Conservation (phyloP, 2,797 vertebrate genomes). For the Limosa lapponica region DNA sequence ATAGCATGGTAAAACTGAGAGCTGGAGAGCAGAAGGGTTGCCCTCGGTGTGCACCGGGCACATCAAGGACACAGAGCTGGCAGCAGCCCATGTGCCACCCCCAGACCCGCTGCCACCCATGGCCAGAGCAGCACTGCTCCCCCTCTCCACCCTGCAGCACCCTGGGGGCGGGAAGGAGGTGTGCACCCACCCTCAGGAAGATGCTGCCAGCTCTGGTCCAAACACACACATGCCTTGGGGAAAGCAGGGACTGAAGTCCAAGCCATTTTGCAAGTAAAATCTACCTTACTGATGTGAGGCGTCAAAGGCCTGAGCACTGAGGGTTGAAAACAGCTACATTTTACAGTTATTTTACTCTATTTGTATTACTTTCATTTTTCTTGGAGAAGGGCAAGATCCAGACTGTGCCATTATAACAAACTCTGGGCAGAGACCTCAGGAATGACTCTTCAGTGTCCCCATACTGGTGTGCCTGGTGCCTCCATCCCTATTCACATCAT, state of each 20-base stretch:
- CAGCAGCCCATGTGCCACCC: background rate
- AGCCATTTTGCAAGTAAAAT: background rate
- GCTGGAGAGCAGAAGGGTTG: constrained; percentile 12
- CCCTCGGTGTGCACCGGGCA: background rate
- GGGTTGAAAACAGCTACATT: background rate
- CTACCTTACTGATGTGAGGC: background rate
- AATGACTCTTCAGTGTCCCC: background rate
- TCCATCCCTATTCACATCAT: background rate
- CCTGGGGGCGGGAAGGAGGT: background rate
- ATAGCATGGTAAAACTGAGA: constrained; percentile 45
- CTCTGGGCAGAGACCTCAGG: background rate
- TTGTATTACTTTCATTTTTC: background rate
- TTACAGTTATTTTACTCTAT: background rate
- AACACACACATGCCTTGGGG: background rate
- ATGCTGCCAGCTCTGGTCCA: background rate
- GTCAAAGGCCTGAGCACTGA: background rate
- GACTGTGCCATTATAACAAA: background rate
- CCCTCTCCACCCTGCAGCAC: background rate
- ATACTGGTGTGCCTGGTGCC: background rate
- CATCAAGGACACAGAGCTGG: background rate
- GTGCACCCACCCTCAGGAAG: background rate
- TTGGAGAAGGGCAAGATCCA: background rate
- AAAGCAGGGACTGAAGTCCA: background rate
- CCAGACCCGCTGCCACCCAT: fast-evolving
- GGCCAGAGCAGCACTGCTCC: background rate